Percentiles rank a stretch among this genome's conserved stretches.
These are phyloP conservation scores for Drosophila kanapiae DNA, from an alignment of 1,140 invertebrate species.

Conservation along the genomic window DNA sequence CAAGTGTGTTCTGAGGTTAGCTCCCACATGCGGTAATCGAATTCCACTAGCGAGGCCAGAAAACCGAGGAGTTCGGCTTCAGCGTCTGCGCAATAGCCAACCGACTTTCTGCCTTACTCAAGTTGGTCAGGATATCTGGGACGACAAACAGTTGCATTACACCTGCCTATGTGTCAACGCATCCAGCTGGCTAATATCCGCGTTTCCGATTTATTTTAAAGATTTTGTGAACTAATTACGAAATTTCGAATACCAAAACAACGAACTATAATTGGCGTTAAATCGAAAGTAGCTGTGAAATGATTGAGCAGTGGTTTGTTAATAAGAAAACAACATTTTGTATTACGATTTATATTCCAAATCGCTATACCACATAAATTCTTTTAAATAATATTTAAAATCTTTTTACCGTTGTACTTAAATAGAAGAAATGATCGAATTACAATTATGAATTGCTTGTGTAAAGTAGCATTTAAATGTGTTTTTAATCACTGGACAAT, in stretches of 20 bases:
- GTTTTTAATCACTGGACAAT: background rate
- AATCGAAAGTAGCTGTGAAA: slow-evolving; percentile 15
- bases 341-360: background rate
- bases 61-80: slow-evolving; percentile 8
- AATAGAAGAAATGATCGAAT: background rate
- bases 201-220: background rate
- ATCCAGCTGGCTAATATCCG: slow-evolving; percentile 11
- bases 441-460: background rate
- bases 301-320: background rate
- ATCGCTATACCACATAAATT: too few species aligned
- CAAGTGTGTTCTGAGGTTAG: slow-evolving; percentile 28
- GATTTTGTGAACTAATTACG: slow-evolving; percentile 24
- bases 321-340: background rate
- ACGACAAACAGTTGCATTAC: slow-evolving; percentile 35
- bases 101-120: background rate
- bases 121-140: slow-evolving; percentile 18
- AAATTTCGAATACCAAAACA: slow-evolving; percentile 19
- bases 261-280: slow-evolving; percentile 21
- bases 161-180: slow-evolving; percentile 28
- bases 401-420: too few species aligned
- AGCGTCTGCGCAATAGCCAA: slow-evolving; percentile 45
- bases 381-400: background rate
- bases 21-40: slow-evolving; percentile 22
- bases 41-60: slow-evolving; percentile 2
- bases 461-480: background rate